Conservation (phyloP, 1,140 invertebrate species). For the Rhyzopertha dominica region DNA sequence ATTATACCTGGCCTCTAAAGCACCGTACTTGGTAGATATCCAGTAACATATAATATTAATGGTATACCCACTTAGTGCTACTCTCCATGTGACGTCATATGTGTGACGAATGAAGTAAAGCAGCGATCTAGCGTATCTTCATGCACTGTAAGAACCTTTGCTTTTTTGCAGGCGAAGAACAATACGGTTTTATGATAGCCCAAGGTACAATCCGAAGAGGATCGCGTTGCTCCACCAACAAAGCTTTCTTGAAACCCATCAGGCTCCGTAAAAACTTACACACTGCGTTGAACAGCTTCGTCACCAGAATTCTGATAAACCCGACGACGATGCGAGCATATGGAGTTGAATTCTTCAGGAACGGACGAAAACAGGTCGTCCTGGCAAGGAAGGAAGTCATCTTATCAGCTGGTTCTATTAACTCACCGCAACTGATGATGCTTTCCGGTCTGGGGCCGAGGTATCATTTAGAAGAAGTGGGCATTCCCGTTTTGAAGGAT, state of each 20-base stretch:
- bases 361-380: conserved; percentile 52
- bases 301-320: conserved; percentile 66
- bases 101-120: too few species aligned
- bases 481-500: conserved; percentile 67
- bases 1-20: too few species aligned
- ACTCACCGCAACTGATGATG: conserved; percentile 79
- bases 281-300: conserved; percentile 70
- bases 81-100: too few species aligned
- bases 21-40: too few species aligned
- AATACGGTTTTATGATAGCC: conserved; percentile 82
- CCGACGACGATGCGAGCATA: conserved; percentile 64
- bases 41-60: too few species aligned
- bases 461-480: conserved; percentile 63
- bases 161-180: too few species aligned
- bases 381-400: conserved; percentile 72
- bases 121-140: too few species aligned
- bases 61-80: too few species aligned
- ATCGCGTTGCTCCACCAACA: conserved; percentile 82
- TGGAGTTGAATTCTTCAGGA: conserved; percentile 69
- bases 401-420: conserved; percentile 73
- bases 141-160: too few species aligned
- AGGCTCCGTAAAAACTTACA: conserved; percentile 73
- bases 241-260: conserved; percentile 80
- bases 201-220: conserved; percentile 72
- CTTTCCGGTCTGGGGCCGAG: conserved; percentile 79